Evolutionary conservation across 2,113 vertebrate species (phyloP).

Genomic region (Erinaceus europaeus): DNA sequence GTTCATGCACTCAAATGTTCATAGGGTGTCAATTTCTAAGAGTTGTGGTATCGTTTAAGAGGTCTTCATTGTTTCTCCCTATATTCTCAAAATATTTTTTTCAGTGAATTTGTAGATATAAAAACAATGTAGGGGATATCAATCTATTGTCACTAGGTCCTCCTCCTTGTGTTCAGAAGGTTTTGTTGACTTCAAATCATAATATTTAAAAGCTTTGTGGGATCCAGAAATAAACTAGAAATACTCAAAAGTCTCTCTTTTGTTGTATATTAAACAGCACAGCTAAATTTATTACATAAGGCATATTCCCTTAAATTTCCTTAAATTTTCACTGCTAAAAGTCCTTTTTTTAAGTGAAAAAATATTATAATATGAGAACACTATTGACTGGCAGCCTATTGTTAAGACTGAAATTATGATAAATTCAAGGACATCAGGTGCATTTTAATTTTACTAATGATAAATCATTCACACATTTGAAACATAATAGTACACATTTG

Average conservation of each 20-base stretch:
- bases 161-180: neutral
- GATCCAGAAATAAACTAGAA: neutral
- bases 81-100: neutral
- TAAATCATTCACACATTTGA: neutral
- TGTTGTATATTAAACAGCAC: neutral
- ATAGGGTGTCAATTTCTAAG: neutral
- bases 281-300: neutral
- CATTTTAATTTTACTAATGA: neutral
- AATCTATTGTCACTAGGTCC: neutral
- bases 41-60: neutral
- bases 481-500: neutral
- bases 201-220: neutral
- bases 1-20: neutral
- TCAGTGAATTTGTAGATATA: neutral
- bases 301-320: neutral
- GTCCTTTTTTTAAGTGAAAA: too few species aligned
- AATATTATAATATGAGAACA: neutral
- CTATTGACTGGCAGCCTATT: slow-evolving; percentile 3
- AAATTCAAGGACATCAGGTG: neutral
- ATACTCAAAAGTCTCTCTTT: neutral
- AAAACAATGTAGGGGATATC: neutral
- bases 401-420: neutral
- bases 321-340: neutral
- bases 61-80: neutral
- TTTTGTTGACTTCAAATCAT: neutral